Evolutionary conservation across 2,113 vertebrate species (phyloP).

Genomic region (Redunca redunca): DNA sequence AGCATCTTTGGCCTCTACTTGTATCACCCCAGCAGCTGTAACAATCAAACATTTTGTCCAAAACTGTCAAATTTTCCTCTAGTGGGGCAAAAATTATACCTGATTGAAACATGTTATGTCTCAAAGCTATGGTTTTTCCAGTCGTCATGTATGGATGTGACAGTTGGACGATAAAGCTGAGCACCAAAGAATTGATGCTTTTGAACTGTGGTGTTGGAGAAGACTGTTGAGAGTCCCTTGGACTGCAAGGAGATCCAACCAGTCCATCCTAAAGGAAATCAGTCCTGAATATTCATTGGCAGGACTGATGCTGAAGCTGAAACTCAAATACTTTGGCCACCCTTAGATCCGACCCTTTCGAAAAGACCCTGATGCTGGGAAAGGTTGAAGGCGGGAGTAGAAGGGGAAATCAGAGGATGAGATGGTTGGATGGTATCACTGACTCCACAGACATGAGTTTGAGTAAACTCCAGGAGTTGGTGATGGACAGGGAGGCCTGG

Average conservation of each 20-base stretch:
- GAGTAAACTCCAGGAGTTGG: neutral
- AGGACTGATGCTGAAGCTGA: neutral
- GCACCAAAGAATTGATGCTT: accelerated
- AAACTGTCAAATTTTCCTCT: neutral
- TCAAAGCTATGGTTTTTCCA: neutral
- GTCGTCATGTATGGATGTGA: neutral
- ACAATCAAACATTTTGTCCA: neutral
- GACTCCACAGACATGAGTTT: neutral
- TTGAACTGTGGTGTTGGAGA: neutral
- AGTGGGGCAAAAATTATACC: neutral
- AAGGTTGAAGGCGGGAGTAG: neutral
- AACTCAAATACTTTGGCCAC: neutral
- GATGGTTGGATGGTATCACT: neutral
- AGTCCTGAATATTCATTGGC: neutral
- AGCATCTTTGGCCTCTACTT: neutral
- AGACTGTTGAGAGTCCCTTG: neutral
- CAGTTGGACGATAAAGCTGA: neutral
- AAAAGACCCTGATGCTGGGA: neutral
- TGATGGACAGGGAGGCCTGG: neutral
- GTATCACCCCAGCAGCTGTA: accelerated
- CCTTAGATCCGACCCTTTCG: neutral
- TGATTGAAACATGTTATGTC: neutral
- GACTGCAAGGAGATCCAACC: neutral
- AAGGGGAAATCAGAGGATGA: neutral
- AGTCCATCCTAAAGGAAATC: neutral